phyloP scores from a whole-genome alignment of 2,797 vertebrate genomes.

The Triplophysa yarkandensis region DNA sequence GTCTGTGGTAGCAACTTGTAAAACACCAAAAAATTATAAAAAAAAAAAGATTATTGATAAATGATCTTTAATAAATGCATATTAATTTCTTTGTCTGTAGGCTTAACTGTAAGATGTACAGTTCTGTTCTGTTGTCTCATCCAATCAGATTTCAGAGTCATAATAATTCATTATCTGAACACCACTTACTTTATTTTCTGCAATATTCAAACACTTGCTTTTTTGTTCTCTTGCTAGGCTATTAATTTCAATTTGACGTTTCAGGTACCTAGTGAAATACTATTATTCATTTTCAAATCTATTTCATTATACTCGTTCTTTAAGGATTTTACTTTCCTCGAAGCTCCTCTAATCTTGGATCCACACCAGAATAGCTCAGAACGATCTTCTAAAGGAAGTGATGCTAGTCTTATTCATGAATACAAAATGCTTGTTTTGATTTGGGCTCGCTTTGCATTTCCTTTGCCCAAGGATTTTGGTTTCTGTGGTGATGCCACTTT shows the following conservation, averaged over 20 bases:
- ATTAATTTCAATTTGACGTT: not conserved
- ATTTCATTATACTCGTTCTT: not conserved
- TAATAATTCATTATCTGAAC: not conserved
- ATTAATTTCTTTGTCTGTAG: too few species aligned
- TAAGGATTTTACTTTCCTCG: not conserved
- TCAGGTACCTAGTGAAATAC: not conserved
- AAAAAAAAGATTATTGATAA: too few species aligned
- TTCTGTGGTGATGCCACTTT: constrained; percentile 44
- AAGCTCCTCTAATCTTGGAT: not conserved
- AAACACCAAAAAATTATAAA: too few species aligned
- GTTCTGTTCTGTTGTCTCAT: not conserved
- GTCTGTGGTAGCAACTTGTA: too few species aligned
- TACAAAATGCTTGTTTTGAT: constrained; percentile 9
- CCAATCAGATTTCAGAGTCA: constrained; percentile 2
- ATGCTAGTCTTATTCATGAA: not conserved
- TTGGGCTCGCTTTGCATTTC: constrained; percentile 11
- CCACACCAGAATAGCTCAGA: not conserved
- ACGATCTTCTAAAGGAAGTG: not conserved
- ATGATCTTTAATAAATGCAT: too few species aligned
- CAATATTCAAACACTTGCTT: too few species aligned
- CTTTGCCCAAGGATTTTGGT: constrained; percentile 21
- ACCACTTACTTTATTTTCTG: too few species aligned
- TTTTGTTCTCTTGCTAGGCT: not conserved
- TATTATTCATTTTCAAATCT: not conserved
- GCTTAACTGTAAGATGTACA: not conserved